Base-by-base conservation (phyloP, 1,140 invertebrate genomes). In the Listronotus bonariensis region DNA sequence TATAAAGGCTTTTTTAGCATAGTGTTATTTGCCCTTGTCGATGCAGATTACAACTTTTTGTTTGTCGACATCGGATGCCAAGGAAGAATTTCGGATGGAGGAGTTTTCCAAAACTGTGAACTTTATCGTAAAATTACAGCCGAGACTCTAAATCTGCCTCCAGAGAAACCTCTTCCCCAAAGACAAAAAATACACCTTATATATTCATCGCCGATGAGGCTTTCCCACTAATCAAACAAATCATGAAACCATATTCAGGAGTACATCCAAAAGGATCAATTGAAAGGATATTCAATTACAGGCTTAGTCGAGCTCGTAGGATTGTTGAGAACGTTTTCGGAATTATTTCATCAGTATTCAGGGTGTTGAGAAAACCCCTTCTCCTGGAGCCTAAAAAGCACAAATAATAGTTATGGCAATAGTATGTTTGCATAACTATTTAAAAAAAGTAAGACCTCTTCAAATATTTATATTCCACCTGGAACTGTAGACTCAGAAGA, bases 231-330 rank as follows among this genome's bases (percentile, higher is more conserved):
- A 69, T 59, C 58, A 49, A 34, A 20, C 34, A 77, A 45, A 46
- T 80, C 11, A 74, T 80, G 71, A 78, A 78, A 56, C 80, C 81
- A 43, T 82, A 72, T 71, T 26, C 68, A 31, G 65, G 66, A 26
- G 57, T 32, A 52, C 65, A 64, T 41, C 57, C 64, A 32, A 62
- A 77, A 41, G 65, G 65, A 11, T 41, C 57, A 17, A 49, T 56
- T 34, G 46, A 77, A 74, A 42, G 60, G 68, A 65, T 77, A 31
- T 80, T 67, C 43, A 79, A 79, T 48, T 78, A 78, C 45, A 32
- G 73, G 6, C 41, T 77, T 8, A 77, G 71, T 17, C 52, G 75
- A 68, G 76, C 74, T 15, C 42, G 72, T 17, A 67, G 74, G 11
- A 8, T 36, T 10, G 34, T 36, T 36, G 34, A 36, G 11, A 36